A percentile compares a stretch with the other conserved stretches of the same genome.
Conservation (phyloP, 2,113 vertebrate species). For the Cisticola juncidis region DNA sequence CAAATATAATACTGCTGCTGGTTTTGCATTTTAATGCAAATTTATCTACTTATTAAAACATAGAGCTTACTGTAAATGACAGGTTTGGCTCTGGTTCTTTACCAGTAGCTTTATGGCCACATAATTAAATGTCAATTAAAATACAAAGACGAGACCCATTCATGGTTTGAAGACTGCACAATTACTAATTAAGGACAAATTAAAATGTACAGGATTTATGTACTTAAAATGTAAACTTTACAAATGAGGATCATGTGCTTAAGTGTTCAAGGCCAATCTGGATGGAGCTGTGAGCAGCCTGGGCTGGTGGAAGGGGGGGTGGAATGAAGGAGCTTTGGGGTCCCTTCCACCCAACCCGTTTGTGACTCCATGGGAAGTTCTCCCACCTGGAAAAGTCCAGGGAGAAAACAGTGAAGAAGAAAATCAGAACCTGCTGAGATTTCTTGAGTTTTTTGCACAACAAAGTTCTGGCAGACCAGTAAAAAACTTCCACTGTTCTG, state of each 20-base stretch:
- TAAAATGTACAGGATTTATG: not conserved
- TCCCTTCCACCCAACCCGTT: not conserved
- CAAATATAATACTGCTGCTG: conserved; percentile 28
- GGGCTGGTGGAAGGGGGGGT: not conserved
- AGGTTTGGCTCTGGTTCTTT: not conserved
- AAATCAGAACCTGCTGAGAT: not conserved
- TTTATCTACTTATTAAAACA: not conserved
- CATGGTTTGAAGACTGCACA: not conserved
- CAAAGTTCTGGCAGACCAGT: not conserved
- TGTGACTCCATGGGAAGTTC: not conserved
- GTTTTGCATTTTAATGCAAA: conserved; percentile 5
- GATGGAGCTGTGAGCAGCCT: not conserved
- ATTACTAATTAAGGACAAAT: not conserved
- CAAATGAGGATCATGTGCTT: not conserved
- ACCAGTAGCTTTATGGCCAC: not conserved
- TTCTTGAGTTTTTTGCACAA: not conserved
- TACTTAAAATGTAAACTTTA: conserved; percentile 14
- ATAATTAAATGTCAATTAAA: not conserved
- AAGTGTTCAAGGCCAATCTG: not conserved
- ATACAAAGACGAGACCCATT: not conserved
- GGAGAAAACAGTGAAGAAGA: not conserved
- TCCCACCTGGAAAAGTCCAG: not conserved
- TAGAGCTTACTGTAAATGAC: not conserved
- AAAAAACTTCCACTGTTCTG: not conserved
- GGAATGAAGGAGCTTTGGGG: not conserved